A percentile compares a stretch with the other conserved stretches of the same genome.
These are phyloP conservation scores for Plutomurus gul DNA, from an alignment of 1,140 invertebrate species.

Conservation along the genomic window DNA sequence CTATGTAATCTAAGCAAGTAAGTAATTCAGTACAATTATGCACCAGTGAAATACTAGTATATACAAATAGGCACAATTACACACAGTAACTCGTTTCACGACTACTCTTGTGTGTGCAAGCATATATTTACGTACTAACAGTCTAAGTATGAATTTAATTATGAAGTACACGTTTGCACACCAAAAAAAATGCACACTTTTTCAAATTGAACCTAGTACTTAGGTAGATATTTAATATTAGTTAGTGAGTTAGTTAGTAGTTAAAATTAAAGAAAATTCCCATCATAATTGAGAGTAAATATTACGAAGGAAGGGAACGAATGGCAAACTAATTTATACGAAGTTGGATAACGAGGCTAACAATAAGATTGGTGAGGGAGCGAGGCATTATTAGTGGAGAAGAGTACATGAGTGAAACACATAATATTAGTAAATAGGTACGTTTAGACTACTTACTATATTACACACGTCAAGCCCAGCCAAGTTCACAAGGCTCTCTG, in stretches of 20 bases:
- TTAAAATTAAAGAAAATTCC: constrained; percentile 18
- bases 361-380: constrained; percentile 9
- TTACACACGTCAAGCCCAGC: not conserved
- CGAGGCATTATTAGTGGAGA: constrained; percentile 4
- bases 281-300: constrained; percentile 21
- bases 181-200: no score
- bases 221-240: no score
- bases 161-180: no score
- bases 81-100: not conserved
- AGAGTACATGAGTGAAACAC: not conserved
- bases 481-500: not conserved
- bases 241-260: no score
- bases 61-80: not conserved
- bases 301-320: constrained; percentile 5
- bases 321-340: constrained; percentile 24
- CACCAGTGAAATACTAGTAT: not conserved
- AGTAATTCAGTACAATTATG: not conserved
- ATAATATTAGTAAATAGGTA: not conserved
- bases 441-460: no score
- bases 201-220: no score
- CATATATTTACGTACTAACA: no score
- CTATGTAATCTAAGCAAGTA: no score
- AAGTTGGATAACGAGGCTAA: not conserved
- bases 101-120: no score
- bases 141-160: no score